Evolutionary conservation across 2,888 invertebrate genomes (phyloP).

Genomic region (Platerodrilus igneus): DNA sequence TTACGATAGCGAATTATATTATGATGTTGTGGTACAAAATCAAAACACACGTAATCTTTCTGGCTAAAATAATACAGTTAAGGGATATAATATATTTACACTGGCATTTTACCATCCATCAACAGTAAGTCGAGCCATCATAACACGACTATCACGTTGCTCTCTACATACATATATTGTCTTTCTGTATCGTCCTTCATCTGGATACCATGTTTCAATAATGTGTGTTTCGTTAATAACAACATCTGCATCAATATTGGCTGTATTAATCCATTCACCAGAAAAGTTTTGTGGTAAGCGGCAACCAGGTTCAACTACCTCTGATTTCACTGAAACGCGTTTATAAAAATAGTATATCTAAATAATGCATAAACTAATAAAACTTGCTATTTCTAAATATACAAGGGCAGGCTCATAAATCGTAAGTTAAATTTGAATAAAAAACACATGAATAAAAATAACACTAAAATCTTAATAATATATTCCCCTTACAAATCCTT

Average conservation of each 20-base stretch:
- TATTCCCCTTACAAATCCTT: too few relatives aligned
- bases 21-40: conserved; percentile 93
- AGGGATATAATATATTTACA: not conserved
- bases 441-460: too few relatives aligned
- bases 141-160: conserved; percentile 81
- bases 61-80: conserved; percentile 59
- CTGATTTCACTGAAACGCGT: conserved; percentile 60
- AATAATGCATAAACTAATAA: too few relatives aligned
- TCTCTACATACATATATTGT: conserved; percentile 95
- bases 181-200: conserved; percentile 79
- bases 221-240: conserved; percentile 94
- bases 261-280: conserved; percentile 96
- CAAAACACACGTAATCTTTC: conserved; percentile 95
- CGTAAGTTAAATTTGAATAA: too few relatives aligned
- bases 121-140: conserved; percentile 95
- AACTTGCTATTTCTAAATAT: too few relatives aligned
- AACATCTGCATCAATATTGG: conserved; percentile 92
- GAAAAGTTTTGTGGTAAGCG: conserved; percentile 89
- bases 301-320: conserved; percentile 87
- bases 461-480: too few relatives aligned
- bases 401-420: too few relatives aligned
- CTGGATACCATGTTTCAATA: conserved; percentile 91
- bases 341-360: not conserved
- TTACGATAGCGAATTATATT: conserved; percentile 89
- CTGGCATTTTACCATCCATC: conserved; percentile 71